phyloP scores from a whole-genome alignment of 2,113 vertebrate species.

The Phoxinus phoxinus region DNA sequence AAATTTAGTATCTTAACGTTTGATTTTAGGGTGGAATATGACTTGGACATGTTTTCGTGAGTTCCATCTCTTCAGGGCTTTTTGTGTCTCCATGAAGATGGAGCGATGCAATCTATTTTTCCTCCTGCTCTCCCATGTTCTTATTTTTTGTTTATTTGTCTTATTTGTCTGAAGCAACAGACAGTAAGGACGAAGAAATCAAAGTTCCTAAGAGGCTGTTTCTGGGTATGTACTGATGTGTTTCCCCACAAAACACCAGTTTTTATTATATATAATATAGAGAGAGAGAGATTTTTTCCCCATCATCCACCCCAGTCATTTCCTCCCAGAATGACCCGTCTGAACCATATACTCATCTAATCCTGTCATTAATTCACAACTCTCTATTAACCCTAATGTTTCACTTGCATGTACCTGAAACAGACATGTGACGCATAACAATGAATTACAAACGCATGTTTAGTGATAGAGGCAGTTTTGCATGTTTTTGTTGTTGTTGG shows the following conservation, averaged over 20 bases:
- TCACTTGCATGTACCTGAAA: background rate
- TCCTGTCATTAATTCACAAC: conserved; percentile 16
- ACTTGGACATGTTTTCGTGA: background rate
- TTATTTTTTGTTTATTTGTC: conserved; percentile 49
- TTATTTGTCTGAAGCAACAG: conserved; percentile 83
- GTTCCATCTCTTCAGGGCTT: background rate
- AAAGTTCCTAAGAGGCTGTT: conserved; percentile 88
- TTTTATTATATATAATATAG: background rate
- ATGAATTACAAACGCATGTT: background rate
- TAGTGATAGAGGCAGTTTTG: background rate
- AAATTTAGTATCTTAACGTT: background rate
- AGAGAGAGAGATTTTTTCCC: background rate
- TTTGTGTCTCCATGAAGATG: conserved; percentile 11
- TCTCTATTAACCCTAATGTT: background rate
- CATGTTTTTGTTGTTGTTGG: conserved; percentile 6
- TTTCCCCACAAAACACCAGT: conserved; percentile 64
- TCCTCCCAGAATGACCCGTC: conserved; percentile 52
- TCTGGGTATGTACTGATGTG: conserved; percentile 90
- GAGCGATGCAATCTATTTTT: conserved; percentile 56
- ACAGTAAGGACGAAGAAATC: conserved; percentile 95
- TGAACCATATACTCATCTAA: background rate
- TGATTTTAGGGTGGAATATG: background rate
- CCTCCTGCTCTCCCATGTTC: conserved; percentile 48
- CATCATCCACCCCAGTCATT: conserved; percentile 30
- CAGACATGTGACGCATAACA: background rate